Evolutionary conservation across 2,113 vertebrate genomes (phyloP).

Genomic region (Muntiacus muntjak): DNA sequence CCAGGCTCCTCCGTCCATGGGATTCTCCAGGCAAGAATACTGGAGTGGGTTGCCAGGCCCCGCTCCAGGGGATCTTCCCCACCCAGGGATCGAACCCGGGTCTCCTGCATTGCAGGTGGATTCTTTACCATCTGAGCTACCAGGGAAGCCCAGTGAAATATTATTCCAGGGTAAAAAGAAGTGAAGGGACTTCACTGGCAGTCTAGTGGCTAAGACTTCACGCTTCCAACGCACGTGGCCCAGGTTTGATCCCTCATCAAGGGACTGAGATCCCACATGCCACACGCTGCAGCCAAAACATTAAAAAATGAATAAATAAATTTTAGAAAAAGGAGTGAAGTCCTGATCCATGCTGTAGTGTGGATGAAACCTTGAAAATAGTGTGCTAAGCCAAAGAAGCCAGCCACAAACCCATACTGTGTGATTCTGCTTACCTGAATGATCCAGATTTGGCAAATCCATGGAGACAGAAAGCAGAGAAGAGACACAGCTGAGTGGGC

Average conservation of each 20-base stretch:
- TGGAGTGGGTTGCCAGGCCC: background rate
- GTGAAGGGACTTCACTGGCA: fast-evolving
- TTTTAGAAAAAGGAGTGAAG: background rate
- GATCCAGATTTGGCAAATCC: background rate
- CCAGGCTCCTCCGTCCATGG: background rate
- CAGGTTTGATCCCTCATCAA: fast-evolving
- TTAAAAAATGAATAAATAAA: background rate
- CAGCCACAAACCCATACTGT: background rate
- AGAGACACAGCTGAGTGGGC: background rate
- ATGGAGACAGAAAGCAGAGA: background rate
- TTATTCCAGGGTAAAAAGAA: background rate
- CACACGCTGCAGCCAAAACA: background rate
- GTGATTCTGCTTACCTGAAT: background rate
- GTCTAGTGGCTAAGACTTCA: background rate
- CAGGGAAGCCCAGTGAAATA: background rate
- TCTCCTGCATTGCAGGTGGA: background rate
- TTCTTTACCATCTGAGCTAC: background rate
- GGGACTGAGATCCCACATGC: background rate
- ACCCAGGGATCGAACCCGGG: background rate
- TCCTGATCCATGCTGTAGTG: fast-evolving
- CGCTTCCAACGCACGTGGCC: background rate
- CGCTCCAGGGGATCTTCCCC: background rate
- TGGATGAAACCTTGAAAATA: background rate
- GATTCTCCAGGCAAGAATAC: background rate
- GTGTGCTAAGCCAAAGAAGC: background rate